These are phyloP conservation scores for Epizoanthus illoricatus DNA, from an alignment of 92 coral and sea anemone genomes.

Conservation along the genomic window DNA sequence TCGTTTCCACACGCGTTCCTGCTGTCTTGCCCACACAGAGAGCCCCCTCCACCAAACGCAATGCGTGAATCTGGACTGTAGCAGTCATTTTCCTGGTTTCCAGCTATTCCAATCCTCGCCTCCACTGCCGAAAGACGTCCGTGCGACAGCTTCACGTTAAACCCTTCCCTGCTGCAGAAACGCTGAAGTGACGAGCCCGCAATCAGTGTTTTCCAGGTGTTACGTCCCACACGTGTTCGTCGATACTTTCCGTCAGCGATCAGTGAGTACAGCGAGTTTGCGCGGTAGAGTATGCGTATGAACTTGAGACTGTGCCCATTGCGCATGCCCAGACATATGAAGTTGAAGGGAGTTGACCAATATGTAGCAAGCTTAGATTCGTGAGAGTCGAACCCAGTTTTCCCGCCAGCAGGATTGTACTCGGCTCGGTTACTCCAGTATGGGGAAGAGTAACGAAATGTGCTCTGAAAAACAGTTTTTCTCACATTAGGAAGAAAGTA, in stretches of 20 bases:
- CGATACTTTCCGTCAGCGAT: constrained; percentile 55
- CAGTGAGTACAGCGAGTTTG: constrained; percentile 48
- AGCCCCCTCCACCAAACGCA: constrained; percentile 49
- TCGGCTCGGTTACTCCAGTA: constrained; percentile 37
- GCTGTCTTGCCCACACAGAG: constrained; percentile 38
- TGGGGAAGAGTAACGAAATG: constrained; percentile 42
- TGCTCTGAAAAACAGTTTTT: constrained; percentile 27
- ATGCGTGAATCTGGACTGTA: constrained; percentile 39
- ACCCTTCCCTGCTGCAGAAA: constrained; percentile 48
- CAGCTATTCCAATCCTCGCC: constrained; percentile 54
- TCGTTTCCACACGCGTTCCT: constrained; percentile 51
- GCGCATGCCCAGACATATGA: constrained; percentile 58
- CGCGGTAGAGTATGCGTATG: constrained; percentile 35
- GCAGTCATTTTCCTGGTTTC: constrained; percentile 45
- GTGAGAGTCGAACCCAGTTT: constrained; percentile 15
- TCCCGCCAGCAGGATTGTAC: constrained; percentile 34
- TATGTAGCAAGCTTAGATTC: constrained; percentile 55
- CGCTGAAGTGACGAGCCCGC: constrained; percentile 44
- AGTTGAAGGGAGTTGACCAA: constrained; percentile 46
- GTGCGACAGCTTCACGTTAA: constrained; percentile 25
- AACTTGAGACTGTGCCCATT: constrained; percentile 16
- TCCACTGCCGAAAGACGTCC: constrained; percentile 20
- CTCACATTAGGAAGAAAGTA: neutral
- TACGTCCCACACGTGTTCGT: constrained; percentile 34
- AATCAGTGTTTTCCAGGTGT: constrained; percentile 43